phyloP scores from a whole-genome alignment of 2,888 invertebrate species.

The Neoascia interrupta region DNA sequence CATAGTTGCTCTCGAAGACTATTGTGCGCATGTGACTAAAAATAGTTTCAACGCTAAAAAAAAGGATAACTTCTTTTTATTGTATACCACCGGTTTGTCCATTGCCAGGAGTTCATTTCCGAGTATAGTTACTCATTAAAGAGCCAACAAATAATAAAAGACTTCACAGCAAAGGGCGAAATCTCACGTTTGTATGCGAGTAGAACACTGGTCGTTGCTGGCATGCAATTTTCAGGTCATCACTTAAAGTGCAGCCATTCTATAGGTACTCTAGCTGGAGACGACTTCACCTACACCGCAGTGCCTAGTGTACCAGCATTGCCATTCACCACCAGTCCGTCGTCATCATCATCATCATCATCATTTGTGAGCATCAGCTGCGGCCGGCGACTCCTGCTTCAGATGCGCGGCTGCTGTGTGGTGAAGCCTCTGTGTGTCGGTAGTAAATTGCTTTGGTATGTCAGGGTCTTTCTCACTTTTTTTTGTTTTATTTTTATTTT shows the following conservation, averaged over 20 bases:
- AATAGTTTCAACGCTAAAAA: constrained; percentile 17
- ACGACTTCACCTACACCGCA: too few relatives aligned
- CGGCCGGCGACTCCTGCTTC: constrained; percentile 8
- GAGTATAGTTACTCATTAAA: constrained; percentile 62
- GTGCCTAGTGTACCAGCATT: too few relatives aligned
- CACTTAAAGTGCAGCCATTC: constrained; percentile 36
- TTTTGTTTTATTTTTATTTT: constrained; percentile 51
- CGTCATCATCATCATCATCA: constrained; percentile 39
- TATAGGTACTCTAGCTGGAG: too few relatives aligned
- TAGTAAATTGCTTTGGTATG: constrained; percentile 66
- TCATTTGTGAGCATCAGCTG: constrained; percentile 50
- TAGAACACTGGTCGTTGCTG: constrained; percentile 10
- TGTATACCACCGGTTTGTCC: too few relatives aligned
- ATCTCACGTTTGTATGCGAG: constrained; percentile 28
- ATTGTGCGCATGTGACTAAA: too few relatives aligned
- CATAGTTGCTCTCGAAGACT: not conserved
- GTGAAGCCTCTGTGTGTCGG: constrained; percentile 40
- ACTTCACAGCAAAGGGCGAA: not conserved
- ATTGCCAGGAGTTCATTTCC: constrained; percentile 37
- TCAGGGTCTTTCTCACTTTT: constrained; percentile 56
- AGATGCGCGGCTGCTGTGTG: constrained; percentile 10
- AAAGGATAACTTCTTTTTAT: too few relatives aligned
- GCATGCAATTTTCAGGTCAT: constrained; percentile 61
- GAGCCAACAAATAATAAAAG: constrained; percentile 37
- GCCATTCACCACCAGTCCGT: constrained; percentile 42